These are phyloP conservation scores for Yponomeuta sedellus DNA, from an alignment of 2,888 invertebrate genomes.

Conservation along the genomic window DNA sequence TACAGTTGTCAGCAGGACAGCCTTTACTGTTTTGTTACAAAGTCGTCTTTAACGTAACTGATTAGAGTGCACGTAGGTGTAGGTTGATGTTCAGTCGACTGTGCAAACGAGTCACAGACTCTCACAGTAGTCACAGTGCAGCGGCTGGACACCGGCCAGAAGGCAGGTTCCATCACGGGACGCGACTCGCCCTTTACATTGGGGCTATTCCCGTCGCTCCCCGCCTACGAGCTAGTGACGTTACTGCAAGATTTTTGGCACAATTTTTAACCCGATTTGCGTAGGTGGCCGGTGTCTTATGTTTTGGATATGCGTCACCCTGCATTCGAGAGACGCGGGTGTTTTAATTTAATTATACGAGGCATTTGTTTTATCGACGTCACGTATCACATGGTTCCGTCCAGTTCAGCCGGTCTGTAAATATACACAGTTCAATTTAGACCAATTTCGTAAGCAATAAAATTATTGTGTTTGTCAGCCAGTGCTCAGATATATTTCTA, in stretches of 20 bases:
- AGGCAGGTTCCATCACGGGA: constrained; percentile 21
- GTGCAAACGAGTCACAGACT: background rate
- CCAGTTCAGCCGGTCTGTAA: constrained; percentile 34
- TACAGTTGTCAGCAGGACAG: too few relatives aligned
- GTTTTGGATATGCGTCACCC: background rate
- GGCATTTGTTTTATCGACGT: background rate
- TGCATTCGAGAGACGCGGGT: background rate
- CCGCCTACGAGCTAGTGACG: constrained; percentile 20
- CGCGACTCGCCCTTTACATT: constrained; percentile 20
- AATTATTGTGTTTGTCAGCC: background rate
- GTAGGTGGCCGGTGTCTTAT: background rate
- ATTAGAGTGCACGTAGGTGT: too few relatives aligned
- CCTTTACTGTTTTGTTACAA: background rate
- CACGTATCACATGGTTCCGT: constrained; percentile 30
- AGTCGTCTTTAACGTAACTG: background rate
- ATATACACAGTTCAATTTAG: constrained; percentile 42
- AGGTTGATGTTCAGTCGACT: too few relatives aligned
- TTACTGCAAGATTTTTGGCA: constrained; percentile 43
- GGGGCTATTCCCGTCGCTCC: constrained; percentile 31
- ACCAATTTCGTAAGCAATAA: constrained; percentile 32
- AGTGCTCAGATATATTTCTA: background rate
- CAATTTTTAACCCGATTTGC: constrained; percentile 5
- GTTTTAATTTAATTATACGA: constrained; percentile 5
- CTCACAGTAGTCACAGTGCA: background rate
- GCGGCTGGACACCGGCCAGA: constrained; percentile 17